A percentile compares a stretch with the other conserved stretches of the same genome.
Evolutionary conservation across 2,888 invertebrate species (phyloP).

Genomic region (Tetramorium bicarinatum): DNA sequence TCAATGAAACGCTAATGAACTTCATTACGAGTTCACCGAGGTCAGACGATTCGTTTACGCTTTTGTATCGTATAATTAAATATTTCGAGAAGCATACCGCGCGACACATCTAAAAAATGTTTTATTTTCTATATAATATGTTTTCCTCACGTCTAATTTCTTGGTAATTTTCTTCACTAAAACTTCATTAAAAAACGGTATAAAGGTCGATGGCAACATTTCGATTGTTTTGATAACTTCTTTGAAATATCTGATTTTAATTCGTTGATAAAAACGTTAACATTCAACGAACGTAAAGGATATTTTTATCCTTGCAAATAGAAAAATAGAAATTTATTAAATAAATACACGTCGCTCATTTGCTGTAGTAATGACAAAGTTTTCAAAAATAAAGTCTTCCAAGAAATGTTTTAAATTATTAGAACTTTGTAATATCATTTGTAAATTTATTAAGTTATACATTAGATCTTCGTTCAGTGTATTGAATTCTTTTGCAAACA

Average conservation of each 20-base stretch:
- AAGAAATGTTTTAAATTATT: neutral
- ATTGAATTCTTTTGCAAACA: neutral
- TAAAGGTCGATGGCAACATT: neutral
- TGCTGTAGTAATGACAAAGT: neutral
- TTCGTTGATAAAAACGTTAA: neutral
- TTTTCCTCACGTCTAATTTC: neutral
- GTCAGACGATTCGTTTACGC: neutral
- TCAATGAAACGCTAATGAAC: neutral
- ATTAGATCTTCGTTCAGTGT: neutral
- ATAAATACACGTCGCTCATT: neutral
- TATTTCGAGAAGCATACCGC: neutral
- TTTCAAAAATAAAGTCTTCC: neutral
- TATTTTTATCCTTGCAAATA: neutral
- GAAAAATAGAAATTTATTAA: neutral
- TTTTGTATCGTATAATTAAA: neutral
- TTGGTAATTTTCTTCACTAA: neutral
- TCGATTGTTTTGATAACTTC: neutral
- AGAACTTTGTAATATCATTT: neutral
- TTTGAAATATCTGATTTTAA: neutral
- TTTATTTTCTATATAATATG: neutral
- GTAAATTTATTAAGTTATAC: neutral
- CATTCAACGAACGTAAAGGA: neutral
- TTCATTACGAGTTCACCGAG: neutral
- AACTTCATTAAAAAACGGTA: neutral
- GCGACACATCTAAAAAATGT: neutral